phyloP scores from a whole-genome alignment of 2,888 invertebrate species.

The Pemphredon lugubris region DNA sequence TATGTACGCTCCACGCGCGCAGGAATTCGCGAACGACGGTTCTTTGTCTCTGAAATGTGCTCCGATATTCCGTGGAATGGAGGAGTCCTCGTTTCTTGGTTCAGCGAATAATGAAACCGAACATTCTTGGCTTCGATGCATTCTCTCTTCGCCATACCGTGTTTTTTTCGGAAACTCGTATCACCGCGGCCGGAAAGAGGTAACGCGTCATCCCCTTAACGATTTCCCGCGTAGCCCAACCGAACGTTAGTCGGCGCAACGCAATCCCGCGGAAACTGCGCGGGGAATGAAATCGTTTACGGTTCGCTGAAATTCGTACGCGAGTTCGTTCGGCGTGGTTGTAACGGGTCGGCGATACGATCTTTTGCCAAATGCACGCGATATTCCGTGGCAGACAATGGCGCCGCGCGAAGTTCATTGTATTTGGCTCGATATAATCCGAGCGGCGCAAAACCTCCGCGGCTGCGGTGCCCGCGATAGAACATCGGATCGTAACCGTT shows the following conservation, averaged over 20 bases:
- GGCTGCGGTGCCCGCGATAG: background rate
- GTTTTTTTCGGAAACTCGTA: no score
- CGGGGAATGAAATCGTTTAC: conserved; percentile 7
- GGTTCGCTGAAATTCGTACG: background rate
- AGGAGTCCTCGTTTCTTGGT: conserved; percentile 43
- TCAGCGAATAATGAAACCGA: conserved; percentile 47
- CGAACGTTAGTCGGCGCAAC: background rate
- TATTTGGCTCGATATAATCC: conserved; percentile 18
- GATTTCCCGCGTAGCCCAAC: background rate
- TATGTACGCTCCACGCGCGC: no score
- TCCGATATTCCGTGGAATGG: conserved; percentile 38
- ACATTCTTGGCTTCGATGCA: conserved; percentile 26
- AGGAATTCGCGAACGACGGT: conserved; percentile 23
- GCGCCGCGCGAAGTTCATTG: conserved; percentile 10
- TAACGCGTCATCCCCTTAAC: background rate
- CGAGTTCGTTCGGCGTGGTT: conserved; percentile 11
- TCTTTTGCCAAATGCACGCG: conserved; percentile 4
- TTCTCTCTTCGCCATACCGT: no score
- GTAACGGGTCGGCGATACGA: conserved; percentile 5
- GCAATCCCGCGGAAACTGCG: background rate
- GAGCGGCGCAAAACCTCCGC: no score
- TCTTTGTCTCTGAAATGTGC: conserved; percentile 7
- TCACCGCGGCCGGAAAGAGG: no score
- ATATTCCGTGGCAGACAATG: conserved; percentile 7
- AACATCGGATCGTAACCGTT: conserved; percentile 12